phyloP scores from a whole-genome alignment of 2,888 invertebrate genomes.

The Hipparchia sbordonii region DNA sequence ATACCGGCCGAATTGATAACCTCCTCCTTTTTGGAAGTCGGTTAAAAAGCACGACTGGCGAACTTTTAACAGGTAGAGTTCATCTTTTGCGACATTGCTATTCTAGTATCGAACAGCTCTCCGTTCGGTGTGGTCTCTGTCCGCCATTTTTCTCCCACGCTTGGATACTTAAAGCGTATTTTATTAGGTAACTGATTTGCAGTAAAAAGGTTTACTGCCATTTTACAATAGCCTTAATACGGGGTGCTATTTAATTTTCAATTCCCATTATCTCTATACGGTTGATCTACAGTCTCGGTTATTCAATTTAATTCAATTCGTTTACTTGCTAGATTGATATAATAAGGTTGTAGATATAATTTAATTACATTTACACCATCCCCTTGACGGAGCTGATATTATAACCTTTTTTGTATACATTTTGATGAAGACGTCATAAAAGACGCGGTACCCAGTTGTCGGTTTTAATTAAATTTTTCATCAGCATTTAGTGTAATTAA shows the following conservation, averaged over 20 bases:
- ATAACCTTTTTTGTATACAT: no score
- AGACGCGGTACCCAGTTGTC: no score
- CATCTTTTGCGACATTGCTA: not conserved
- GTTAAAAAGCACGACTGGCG: no score
- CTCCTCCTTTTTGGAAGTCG: no score
- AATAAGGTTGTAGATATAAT: no score
- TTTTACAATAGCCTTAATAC: slow-evolving; percentile 50
- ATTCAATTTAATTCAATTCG: slow-evolving; percentile 22
- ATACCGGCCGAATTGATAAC: no score
- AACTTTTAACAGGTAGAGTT: not conserved
- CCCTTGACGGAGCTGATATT: no score
- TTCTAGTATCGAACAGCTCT: not conserved
- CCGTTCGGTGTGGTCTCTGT: slow-evolving; percentile 12
- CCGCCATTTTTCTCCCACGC: slow-evolving; percentile 29
- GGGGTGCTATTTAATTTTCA: slow-evolving; percentile 45
- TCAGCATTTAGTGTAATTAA: no score
- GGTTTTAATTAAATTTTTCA: no score
- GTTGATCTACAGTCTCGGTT: slow-evolving; percentile 25
- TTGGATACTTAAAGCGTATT: slow-evolving; percentile 58
- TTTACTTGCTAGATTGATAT: not conserved
- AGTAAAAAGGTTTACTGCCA: slow-evolving; percentile 58
- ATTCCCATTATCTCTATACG: slow-evolving; percentile 34
- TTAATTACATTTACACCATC: no score
- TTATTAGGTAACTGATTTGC: slow-evolving; percentile 65
- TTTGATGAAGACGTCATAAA: no score